These are phyloP conservation scores for Chaetodon auriga DNA, from an alignment of 2,113 vertebrate genomes.

Conservation along the genomic window DNA sequence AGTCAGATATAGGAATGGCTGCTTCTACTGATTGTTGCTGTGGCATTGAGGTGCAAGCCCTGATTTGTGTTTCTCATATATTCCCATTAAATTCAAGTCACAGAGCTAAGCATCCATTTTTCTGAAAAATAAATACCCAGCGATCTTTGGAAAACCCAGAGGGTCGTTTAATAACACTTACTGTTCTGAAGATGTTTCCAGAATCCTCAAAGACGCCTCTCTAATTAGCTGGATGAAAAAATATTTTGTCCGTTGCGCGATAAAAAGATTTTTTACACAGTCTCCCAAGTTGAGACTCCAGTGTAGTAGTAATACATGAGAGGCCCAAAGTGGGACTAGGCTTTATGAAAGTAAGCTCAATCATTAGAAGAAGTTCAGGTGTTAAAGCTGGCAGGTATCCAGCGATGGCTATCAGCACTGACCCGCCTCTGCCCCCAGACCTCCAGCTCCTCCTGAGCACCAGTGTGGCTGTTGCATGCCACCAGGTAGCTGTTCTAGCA, in stretches of 20 bases:
- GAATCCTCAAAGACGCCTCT: conserved; percentile 13
- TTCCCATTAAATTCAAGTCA: conserved; percentile 13
- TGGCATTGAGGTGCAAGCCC: no score
- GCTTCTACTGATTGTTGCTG: neutral
- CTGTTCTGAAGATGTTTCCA: conserved; percentile 20
- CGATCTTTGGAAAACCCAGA: conserved; percentile 16
- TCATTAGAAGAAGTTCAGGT: neutral
- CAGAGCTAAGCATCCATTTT: neutral
- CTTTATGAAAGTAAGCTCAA: neutral
- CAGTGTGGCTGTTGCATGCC: conserved; percentile 6
- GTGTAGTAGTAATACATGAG: neutral
- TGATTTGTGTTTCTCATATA: neutral
- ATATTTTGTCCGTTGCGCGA: neutral
- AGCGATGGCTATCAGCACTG: neutral
- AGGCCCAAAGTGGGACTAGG: neutral
- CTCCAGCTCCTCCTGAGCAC: neutral
- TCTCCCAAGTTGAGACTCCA: neutral
- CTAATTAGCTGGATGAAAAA: conserved; percentile 1
- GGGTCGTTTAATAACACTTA: conserved; percentile 24
- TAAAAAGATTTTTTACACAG: neutral
- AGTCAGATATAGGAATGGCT: neutral
- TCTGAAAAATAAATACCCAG: conserved; percentile 8
- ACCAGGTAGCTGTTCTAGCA: conserved; percentile 8
- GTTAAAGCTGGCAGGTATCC: neutral
- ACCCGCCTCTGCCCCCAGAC: neutral